Conservation (phyloP, 2,888 invertebrate species). For the Luperina testacea region DNA sequence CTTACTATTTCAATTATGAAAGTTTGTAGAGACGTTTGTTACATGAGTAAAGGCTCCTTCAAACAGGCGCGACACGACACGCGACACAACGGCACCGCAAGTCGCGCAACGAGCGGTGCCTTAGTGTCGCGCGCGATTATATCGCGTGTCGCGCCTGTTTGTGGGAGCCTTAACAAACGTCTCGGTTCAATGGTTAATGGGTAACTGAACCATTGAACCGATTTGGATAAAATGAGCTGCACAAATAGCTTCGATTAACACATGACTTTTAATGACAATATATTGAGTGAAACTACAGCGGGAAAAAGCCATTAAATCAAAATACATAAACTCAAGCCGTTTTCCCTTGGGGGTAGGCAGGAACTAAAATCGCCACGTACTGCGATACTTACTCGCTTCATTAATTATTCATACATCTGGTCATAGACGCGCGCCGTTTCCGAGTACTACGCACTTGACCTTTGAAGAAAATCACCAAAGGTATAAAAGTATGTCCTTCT, state of each 20-base stretch:
- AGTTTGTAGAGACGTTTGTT: too few species aligned
- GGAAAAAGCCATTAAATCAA: not conserved
- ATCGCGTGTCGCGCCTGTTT: too few species aligned
- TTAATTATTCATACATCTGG: not conserved
- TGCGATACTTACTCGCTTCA: not conserved
- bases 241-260: not conserved
- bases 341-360: not conserved
- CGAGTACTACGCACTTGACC: not conserved
- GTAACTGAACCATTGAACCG: not conserved
- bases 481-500: too few species aligned
- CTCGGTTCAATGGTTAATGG: too few species aligned
- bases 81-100: too few species aligned
- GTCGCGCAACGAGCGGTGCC: too few species aligned
- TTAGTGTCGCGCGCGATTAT: too few species aligned
- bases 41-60: too few species aligned
- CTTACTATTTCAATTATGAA: too few species aligned
- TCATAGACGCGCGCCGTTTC: not conserved
- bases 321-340: not conserved
- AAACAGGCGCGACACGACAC: too few species aligned
- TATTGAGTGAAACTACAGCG: not conserved
- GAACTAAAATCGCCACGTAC: not conserved
- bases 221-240: not conserved
- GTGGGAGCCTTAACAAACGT: too few species aligned
- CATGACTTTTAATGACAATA: not conserved
- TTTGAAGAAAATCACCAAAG: too few species aligned